phyloP scores from a whole-genome alignment of 2,113 vertebrate genomes.

The Paralichthys olivaceus region DNA sequence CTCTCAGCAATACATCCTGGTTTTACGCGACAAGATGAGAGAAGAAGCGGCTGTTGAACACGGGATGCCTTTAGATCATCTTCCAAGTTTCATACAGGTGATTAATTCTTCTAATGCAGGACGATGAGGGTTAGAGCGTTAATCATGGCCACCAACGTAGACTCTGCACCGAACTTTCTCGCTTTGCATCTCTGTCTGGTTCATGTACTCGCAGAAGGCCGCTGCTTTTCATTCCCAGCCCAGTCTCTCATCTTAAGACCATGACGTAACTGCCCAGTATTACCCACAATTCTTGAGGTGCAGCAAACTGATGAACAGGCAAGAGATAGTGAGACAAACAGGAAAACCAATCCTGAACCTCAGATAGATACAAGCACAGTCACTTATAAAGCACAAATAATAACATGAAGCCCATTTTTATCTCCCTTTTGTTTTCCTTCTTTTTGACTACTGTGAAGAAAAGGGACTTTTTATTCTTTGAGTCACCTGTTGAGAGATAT shows the following conservation, averaged over 20 bases:
- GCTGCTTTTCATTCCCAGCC: conserved; percentile 12
- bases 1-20: conserved; percentile 59
- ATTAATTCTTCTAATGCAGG: conserved; percentile 25
- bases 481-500: conserved; percentile 43
- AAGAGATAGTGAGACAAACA: conserved; percentile 3
- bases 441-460: conserved; percentile 34
- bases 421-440: neutral
- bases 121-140: conserved; percentile 31
- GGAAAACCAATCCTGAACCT: conserved; percentile 24
- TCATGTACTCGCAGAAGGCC: conserved; percentile 14
- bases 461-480: conserved; percentile 43
- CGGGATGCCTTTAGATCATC: conserved; percentile 31
- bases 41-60: conserved; percentile 20
- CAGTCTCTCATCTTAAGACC: conserved; percentile 28
- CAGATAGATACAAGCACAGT: conserved; percentile 40
- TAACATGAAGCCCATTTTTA: conserved; percentile 5
- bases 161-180: conserved; percentile 21
- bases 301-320: conserved; percentile 37
- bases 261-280: conserved; percentile 29
- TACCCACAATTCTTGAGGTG: conserved; percentile 9
- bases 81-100: conserved; percentile 30
- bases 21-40: conserved; percentile 33
- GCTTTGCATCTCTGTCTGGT: conserved; percentile 26
- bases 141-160: conserved; percentile 15
- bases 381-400: conserved; percentile 71